A percentile compares a stretch with the other conserved stretches of the same genome.
Conservation (phyloP, 1,140 invertebrate genomes). For the Odontomachus brunneus region DNA sequence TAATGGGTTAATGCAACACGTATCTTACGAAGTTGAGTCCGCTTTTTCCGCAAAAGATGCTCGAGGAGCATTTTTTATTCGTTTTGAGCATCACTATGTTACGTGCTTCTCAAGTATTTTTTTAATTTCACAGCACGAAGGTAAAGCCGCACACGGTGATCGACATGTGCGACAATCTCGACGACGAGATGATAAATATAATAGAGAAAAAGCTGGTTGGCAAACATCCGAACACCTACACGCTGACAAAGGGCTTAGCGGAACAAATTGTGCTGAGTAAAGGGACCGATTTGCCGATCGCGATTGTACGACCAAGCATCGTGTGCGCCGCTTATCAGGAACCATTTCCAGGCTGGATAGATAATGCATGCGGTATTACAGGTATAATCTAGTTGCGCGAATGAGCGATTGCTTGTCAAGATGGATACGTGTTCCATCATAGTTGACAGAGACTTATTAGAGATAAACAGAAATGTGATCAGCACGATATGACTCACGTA, state of each 20-base stretch:
- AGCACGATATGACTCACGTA: no score
- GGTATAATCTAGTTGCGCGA: slow-evolving; percentile 61
- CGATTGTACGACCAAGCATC: slow-evolving; percentile 97
- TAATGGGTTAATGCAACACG: no score
- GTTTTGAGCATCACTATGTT: neutral
- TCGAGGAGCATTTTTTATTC: neutral
- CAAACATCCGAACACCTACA: slow-evolving; percentile 95
- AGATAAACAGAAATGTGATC: no score
- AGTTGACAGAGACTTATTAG: no score
- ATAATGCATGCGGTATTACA: slow-evolving; percentile 96
- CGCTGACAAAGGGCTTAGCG: slow-evolving; percentile 94
- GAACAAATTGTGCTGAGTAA: slow-evolving; percentile 90
- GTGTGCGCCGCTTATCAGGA: slow-evolving; percentile 91
- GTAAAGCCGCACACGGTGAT: slow-evolving; percentile 90
- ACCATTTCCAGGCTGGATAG: slow-evolving; percentile 96
- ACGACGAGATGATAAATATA: slow-evolving; percentile 88
- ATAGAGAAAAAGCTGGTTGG: slow-evolving; percentile 89
- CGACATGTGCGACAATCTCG: slow-evolving; percentile 89
- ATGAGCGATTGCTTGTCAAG: neutral
- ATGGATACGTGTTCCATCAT: no score
- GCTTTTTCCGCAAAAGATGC: neutral
- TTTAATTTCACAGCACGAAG: slow-evolving; percentile 85
- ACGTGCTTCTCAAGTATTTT: neutral
- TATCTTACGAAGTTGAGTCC: no score
- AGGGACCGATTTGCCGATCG: slow-evolving; percentile 89